Base-by-base conservation (phyloP, 2,888 invertebrate genomes). In the Aporophyla nigra region DNA sequence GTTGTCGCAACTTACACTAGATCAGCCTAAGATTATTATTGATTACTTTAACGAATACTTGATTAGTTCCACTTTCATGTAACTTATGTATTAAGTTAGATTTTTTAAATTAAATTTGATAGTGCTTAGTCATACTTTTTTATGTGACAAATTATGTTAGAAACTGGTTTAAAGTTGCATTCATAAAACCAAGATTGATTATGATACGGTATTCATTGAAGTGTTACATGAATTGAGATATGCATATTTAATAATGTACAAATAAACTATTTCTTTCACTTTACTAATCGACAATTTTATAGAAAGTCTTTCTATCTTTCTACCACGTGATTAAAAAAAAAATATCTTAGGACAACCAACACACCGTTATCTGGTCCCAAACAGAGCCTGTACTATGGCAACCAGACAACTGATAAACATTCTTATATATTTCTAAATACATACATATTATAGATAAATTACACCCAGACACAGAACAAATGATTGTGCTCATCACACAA, bases 1-100 rank as follows among this genome's bases (percentile, higher is more conserved):
- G 2, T 76, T 71, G 62, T 51, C 40, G 85, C 62, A 75, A 71
- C 76, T 7, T 27, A 49, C 27, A n/a, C 80, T 46, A 69, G 80
- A 59, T 61, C 46, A 53, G 19, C 21, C 27, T 65, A n/a, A 33
- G 58, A 58, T 68, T 46, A 76, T 66, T 83, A 78, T 67, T 83
- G 66, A 79, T 78, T 67, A 80, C 70, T 58, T 77, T 54, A 33
- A 16, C 3, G 9, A 33, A 71, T 27, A 54, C 54, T 33, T 19
- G 49, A 61, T 33, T 6, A 27, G 46, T 78, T 67, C 33, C 7
- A 66, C 65, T 65, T 69, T 59, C 33, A 56, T 16, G 27, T 16
- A 4, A n/a, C 2, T 12, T 54, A 16, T 53, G 19, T 19, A 16
- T 19, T 58, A 65, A 21, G 24, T 53, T 27, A 53, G 9, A 0